Base-by-base conservation (phyloP, 2,797 vertebrate species). In the Crocidura indochinensis region DNA sequence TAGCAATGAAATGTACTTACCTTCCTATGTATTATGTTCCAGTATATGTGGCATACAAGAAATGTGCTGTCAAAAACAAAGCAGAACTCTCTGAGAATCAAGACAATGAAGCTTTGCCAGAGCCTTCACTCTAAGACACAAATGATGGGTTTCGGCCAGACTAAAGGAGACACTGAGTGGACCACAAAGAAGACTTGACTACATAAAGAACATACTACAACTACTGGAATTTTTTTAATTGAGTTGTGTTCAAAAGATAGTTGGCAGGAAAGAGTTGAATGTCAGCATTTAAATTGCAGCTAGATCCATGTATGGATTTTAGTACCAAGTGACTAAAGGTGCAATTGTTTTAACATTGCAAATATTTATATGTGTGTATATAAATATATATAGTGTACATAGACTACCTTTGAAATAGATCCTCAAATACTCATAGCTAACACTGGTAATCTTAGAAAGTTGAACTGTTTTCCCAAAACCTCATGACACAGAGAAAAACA, bases 31-130 rank as follows among this genome's bases (percentile, higher is more conserved):
- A 46, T 86, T 90, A 0, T 90, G 95, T 97, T 60, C 46, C 84
- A 98, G 98, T n/a, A 1, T 98, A 98, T 71, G 85, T 95, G 24
- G 0, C 94, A 51, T 97, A 98, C 88, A 98, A 90, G 97, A 97
- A 91, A 83, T 14, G 0, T 12, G 19, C 0, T 1, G 17, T 87
- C n/a, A 97, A 97, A 96, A 96, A 91, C 82, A 84, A 91, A 0
- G 27, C 12, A 31, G 95, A 97, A 44, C 11, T 96, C 0, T 69
- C 84, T 83, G 96, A 95, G 29, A 71, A 7, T n/a, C 89, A 87
- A 85, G 93, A 82, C 3, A 93, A 84, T 1, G 92, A 93, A 84
- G 56, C 26, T 0, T 90, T 96, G 22, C 5, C 95, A 0, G 8
- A 0, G 0, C 46, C 94, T 46, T 94, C 89, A 0, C 67, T 56